phyloP scores from a whole-genome alignment of 2,113 vertebrate genomes.

The Saimiri boliviensis region DNA sequence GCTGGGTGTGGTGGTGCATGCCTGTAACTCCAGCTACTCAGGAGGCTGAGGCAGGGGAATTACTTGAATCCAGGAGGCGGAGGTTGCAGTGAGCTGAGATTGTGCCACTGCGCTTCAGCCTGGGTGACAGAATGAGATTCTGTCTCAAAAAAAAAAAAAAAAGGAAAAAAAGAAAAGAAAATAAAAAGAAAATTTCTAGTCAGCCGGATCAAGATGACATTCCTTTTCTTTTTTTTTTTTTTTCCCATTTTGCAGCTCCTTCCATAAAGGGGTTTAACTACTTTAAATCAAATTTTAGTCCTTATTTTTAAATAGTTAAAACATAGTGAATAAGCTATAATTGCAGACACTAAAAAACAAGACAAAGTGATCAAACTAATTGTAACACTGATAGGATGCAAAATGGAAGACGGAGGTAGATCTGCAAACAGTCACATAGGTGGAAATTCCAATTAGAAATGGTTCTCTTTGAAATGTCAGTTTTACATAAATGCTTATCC shows the following conservation, averaged over 20 bases:
- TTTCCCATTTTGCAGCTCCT: background rate
- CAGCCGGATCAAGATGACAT: background rate
- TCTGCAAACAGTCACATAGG: background rate
- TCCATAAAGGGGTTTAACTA: background rate
- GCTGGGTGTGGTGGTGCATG: too few species aligned
- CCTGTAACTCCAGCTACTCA: too few species aligned
- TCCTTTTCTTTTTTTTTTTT: background rate
- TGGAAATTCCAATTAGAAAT: background rate
- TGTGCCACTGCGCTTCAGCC: too few species aligned
- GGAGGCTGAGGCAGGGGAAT: too few species aligned
- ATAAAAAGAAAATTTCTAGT: background rate
- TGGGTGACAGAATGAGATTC: too few species aligned
- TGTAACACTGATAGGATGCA: conserved; percentile 45
- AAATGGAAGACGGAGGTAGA: conserved; percentile 69
- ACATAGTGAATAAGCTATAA: conserved; percentile 21
- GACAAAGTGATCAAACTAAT: background rate
- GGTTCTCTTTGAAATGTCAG: background rate
- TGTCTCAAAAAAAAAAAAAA: too few species aligned
- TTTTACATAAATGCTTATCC: background rate
- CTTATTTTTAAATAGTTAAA: conserved; percentile 45
- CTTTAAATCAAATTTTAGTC: conserved; percentile 16
- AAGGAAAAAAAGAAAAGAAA: too few species aligned
- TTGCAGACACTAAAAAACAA: conserved; percentile 9
- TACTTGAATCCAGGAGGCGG: too few species aligned
- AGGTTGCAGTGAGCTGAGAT: too few species aligned